Percentiles rank a stretch among this genome's conserved stretches.
Evolutionary conservation across 2,797 vertebrate species (phyloP).

Genomic region (Mormyrops boulengeri): DNA sequence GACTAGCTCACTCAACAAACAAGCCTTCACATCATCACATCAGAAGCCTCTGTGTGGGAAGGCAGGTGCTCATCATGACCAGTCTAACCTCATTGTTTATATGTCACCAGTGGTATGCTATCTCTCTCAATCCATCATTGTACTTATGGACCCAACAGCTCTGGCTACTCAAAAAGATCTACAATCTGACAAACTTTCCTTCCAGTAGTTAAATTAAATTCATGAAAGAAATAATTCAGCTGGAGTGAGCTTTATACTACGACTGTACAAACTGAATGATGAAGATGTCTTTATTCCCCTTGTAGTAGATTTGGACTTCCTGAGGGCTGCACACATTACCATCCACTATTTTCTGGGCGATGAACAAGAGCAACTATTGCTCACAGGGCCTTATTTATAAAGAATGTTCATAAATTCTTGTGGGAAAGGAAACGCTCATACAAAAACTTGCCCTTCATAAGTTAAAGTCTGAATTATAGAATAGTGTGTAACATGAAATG

Average conservation of each 20-base stretch:
- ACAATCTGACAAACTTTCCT: background rate
- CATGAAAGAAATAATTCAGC: background rate
- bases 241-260: background rate
- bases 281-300: background rate
- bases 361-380: background rate
- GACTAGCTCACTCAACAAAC: background rate
- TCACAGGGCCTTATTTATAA: background rate
- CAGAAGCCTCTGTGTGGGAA: background rate
- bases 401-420: background rate
- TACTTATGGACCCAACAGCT: background rate
- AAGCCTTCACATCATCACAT: background rate
- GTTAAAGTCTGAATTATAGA: background rate
- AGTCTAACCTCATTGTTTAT: background rate
- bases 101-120: background rate
- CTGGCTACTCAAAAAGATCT: background rate
- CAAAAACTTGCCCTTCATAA: background rate
- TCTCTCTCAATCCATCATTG: background rate
- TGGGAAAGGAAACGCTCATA: background rate
- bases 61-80: background rate
- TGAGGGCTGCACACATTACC: background rate
- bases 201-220: background rate
- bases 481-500: background rate
- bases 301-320: background rate
- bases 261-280: background rate
- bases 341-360: background rate